Evolutionary conservation across 2,888 invertebrate genomes (phyloP).

Genomic region (Auanema freiburgensis): DNA sequence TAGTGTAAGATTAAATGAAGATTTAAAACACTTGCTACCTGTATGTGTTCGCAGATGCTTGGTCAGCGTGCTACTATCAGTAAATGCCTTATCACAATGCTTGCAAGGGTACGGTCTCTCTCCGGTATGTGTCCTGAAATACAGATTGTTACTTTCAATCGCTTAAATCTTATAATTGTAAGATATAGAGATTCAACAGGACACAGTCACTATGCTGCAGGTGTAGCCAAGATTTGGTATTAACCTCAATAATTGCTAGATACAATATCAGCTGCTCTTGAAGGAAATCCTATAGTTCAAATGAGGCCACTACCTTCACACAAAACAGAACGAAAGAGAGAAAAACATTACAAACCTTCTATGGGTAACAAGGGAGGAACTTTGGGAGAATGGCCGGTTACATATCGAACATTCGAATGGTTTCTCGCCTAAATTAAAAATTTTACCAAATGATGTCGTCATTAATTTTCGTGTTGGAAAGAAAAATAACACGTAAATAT

Average conservation of each 20-base stretch:
- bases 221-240: too few relatives aligned
- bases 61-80: conserved; percentile 95
- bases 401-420: conserved; percentile 97
- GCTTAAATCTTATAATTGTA: too few relatives aligned
- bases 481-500: too few relatives aligned
- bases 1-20: background rate
- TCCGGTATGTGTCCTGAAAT: conserved; percentile 82
- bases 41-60: conserved; percentile 89
- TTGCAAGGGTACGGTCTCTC: conserved; percentile 93
- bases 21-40: conserved; percentile 70
- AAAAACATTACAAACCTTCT: conserved; percentile 73
- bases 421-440: conserved; percentile 81
- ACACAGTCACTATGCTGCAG: too few relatives aligned
- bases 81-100: conserved; percentile 96
- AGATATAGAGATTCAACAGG: too few relatives aligned
- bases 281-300: background rate
- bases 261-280: too few relatives aligned
- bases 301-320: background rate
- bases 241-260: too few relatives aligned
- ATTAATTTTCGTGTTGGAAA: background rate
- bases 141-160: background rate
- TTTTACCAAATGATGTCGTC: background rate
- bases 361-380: conserved; percentile 91
- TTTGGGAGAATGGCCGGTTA: conserved; percentile 92
- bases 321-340: background rate